Evolutionary conservation across 2,113 vertebrate genomes (phyloP).

Genomic region (Megalops atlanticus): DNA sequence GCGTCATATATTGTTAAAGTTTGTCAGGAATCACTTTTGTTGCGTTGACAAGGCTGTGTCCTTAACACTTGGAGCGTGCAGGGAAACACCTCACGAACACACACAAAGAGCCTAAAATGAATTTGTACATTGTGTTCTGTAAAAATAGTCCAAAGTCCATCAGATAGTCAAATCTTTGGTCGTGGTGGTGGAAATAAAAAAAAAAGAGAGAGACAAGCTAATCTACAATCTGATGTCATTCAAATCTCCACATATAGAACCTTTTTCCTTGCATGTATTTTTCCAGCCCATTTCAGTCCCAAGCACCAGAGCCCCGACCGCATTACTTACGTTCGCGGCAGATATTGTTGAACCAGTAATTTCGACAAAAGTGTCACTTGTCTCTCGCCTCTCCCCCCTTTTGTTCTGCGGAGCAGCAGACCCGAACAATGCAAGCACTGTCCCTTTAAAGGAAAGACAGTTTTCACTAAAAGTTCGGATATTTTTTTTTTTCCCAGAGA

Average conservation of each 20-base stretch:
- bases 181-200: not conserved
- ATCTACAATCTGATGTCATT: conserved; percentile 12
- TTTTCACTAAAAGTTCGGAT: conserved; percentile 67
- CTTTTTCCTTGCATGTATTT: not conserved
- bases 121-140: not conserved
- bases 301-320: not conserved
- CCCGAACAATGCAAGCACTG: conserved; percentile 50
- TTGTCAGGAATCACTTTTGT: not conserved
- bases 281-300: not conserved
- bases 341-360: not conserved
- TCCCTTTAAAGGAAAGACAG: conserved; percentile 62
- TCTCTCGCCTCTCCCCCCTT: conserved; percentile 51
- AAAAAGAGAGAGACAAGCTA: no score
- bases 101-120: not conserved
- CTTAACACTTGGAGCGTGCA: not conserved
- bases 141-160: not conserved
- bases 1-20: conserved; percentile 10
- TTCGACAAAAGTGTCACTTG: conserved; percentile 41
- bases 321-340: not conserved
- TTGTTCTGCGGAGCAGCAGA: conserved; percentile 43
- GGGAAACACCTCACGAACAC: not conserved
- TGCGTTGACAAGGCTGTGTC: no score
- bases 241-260: not conserved
- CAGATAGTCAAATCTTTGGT: not conserved
- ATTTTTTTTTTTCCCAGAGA: conserved; percentile 64